Percentiles rank a stretch among this genome's conserved stretches.
Conservation (phyloP, 2,113 vertebrate species). For the Sterrhoptilus dennistouni region DNA sequence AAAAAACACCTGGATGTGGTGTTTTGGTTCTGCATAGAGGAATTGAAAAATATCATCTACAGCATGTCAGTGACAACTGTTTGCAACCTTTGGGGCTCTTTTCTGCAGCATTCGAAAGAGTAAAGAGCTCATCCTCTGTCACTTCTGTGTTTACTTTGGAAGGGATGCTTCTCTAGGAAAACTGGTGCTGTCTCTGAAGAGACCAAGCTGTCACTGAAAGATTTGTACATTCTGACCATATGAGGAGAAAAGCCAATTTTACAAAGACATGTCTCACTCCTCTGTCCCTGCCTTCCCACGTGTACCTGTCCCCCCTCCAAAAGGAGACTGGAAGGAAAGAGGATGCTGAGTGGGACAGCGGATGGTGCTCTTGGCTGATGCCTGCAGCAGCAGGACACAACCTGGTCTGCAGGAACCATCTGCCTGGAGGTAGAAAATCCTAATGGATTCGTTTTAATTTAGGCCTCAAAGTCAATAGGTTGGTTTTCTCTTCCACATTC, state of each 20-base stretch:
- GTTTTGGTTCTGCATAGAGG: background rate
- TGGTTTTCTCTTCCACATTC: background rate
- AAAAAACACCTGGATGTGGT: background rate
- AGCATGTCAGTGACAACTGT: fast-evolving
- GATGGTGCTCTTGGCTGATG: background rate
- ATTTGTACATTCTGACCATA: background rate
- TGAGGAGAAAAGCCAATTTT: background rate
- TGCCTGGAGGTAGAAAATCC: background rate
- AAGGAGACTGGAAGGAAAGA: background rate
- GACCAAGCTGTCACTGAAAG: background rate
- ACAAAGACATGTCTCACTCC: background rate
- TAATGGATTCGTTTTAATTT: background rate
- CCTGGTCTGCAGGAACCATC: background rate
- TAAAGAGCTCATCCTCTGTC: background rate
- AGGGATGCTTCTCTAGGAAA: background rate
- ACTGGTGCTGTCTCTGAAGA: background rate
- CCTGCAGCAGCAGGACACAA: background rate
- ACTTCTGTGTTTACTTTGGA: background rate
- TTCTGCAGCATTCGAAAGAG: background rate
- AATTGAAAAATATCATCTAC: background rate
- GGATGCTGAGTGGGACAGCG: background rate
- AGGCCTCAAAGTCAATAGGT: background rate
- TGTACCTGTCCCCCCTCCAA: background rate
- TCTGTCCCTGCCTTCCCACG: background rate
- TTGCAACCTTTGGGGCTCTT: background rate